phyloP scores from a whole-genome alignment of 2,113 vertebrate genomes.

The Balaenoptera acutorostrata region DNA sequence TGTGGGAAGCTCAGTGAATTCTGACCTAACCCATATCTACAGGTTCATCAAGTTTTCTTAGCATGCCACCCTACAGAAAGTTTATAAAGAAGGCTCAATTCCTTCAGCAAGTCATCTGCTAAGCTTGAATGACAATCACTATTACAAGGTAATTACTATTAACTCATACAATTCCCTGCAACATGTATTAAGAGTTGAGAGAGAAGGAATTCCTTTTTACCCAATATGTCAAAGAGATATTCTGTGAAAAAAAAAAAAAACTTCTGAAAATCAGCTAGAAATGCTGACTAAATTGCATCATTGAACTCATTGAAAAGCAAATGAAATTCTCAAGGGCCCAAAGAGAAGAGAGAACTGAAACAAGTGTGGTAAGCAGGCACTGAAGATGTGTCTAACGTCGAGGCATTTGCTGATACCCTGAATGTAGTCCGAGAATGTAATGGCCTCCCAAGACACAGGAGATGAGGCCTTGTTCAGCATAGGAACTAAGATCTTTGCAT shows the following conservation, averaged over 20 bases:
- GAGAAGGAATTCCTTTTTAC: background rate
- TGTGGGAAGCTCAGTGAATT: background rate
- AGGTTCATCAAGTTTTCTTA: background rate
- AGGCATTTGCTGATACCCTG: background rate
- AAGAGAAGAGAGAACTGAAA: background rate
- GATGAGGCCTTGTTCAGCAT: background rate
- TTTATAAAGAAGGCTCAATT: background rate
- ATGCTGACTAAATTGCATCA: background rate
- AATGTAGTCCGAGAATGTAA: background rate
- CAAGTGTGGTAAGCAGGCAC: background rate
- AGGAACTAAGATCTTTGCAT: background rate
- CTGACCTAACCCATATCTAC: background rate
- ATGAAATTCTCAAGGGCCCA: background rate
- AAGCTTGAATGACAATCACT: background rate
- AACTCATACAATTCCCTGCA: background rate
- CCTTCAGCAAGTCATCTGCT: background rate
- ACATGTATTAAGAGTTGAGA: background rate
- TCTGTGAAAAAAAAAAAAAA: too few relatives aligned
- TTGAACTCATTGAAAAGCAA: background rate
- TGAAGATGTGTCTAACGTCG: background rate
- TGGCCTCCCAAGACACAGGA: background rate
- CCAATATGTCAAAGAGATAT: background rate
- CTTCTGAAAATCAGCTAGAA: background rate
- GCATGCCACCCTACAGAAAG: background rate
- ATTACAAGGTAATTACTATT: slow-evolving; percentile 3